Conservation (phyloP, 2,888 invertebrate species). For the Schizaphis graminum region DNA sequence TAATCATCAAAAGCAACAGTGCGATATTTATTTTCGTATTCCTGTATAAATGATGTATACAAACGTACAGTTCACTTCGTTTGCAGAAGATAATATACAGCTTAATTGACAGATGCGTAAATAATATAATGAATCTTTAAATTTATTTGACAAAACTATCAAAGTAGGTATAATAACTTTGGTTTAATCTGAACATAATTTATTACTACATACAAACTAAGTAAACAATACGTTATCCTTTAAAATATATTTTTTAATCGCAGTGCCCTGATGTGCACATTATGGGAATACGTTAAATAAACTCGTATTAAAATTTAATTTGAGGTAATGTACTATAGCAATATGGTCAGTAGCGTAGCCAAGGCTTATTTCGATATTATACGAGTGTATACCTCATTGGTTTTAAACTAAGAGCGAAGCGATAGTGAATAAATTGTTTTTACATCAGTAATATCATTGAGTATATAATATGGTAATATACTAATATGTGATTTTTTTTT, state of each 20-base stretch:
- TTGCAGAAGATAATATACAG: neutral
- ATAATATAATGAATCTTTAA: neutral
- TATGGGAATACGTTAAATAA: neutral
- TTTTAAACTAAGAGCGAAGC: neutral
- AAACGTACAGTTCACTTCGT: neutral
- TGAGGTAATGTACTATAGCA: neutral
- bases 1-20: constrained; percentile 45
- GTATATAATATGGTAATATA: no score
- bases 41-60: neutral
- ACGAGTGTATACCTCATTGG: neutral
- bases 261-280: neutral
- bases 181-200: neutral
- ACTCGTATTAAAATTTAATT: neutral
- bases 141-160: neutral
- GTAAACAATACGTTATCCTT: neutral
- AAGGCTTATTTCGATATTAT: neutral
- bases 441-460: neutral
- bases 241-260: neutral
- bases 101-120: neutral
- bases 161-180: neutral
- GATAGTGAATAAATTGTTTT: neutral
- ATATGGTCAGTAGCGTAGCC: neutral
- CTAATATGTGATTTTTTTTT: neutral
- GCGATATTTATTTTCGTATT: neutral
- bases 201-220: neutral